Evolutionary conservation across 1,140 invertebrate genomes (phyloP).

Genomic region (Megalopta genalis): DNA sequence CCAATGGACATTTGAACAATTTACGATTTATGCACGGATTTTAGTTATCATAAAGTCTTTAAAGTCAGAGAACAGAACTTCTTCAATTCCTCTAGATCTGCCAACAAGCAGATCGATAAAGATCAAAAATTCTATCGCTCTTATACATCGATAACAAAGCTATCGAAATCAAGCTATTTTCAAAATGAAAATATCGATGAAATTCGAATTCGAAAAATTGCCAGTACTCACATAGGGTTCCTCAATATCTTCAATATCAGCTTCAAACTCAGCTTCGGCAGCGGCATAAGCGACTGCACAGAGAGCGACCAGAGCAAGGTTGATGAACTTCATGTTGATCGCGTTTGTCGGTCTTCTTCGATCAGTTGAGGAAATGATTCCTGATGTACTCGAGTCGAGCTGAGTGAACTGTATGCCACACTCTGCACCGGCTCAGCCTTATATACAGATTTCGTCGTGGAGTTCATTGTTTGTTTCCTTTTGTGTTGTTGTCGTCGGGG

Average conservation of each 20-base stretch:
- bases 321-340: slow-evolving; percentile 27
- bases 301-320: neutral
- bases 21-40: too few species aligned
- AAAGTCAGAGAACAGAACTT: too few species aligned
- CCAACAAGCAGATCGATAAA: too few species aligned
- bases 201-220: too few species aligned
- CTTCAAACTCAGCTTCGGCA: neutral
- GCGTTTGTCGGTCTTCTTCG: neutral
- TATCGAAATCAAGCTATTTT: too few species aligned
- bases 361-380: too few species aligned
- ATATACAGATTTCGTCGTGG: neutral
- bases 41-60: too few species aligned
- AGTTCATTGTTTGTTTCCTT: neutral
- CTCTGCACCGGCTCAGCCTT: neutral
- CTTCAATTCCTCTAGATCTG: too few species aligned
- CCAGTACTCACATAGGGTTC: neutral
- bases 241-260: neutral
- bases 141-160: too few species aligned
- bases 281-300: neutral
- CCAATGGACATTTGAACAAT: too few species aligned
- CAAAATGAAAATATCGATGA: too few species aligned
- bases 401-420: neutral
- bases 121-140: too few species aligned
- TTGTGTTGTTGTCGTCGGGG: neutral
- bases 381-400: neutral